These are phyloP conservation scores for Hypolimnas misippus DNA, from an alignment of 2,888 invertebrate species.

Conservation along the genomic window DNA sequence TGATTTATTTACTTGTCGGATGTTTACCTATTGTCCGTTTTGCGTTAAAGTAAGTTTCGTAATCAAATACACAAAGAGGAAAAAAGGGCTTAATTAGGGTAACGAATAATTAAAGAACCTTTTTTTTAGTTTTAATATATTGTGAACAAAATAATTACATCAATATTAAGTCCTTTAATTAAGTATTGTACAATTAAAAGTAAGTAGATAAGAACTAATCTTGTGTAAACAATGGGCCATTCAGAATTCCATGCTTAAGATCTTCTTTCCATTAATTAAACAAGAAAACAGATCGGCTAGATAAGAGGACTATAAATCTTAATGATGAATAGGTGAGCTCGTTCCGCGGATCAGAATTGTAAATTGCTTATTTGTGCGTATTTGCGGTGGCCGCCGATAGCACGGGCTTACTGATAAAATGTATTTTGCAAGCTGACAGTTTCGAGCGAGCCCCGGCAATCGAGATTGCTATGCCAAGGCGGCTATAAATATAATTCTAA, in stretches of 20 bases:
- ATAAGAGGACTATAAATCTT: conserved; percentile 81
- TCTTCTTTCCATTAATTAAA: conserved; percentile 80
- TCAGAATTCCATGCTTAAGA: conserved; percentile 48
- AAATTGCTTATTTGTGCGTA: conserved; percentile 42
- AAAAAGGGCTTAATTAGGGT: background rate
- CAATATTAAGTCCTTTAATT: background rate
- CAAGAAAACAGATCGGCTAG: conserved; percentile 78
- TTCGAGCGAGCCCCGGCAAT: background rate
- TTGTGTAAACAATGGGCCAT: conserved; percentile 23
- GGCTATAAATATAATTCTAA: background rate
- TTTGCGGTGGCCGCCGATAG: conserved; percentile 32
- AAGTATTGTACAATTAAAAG: background rate
- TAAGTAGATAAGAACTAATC: conserved; percentile 9
- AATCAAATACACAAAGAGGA: too few relatives aligned
- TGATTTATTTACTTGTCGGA: too few relatives aligned
- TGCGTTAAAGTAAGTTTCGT: too few relatives aligned
- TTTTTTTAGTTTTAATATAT: too few relatives aligned
- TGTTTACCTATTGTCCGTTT: too few relatives aligned
- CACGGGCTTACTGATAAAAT: conserved; percentile 32
- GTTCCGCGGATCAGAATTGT: conserved; percentile 40
- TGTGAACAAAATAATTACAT: background rate
- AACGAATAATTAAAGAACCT: too few relatives aligned
- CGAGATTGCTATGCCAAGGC: conserved; percentile 3
- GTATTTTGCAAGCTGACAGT: conserved; percentile 23
- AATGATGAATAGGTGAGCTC: conserved; percentile 77